Evolutionary conservation across 2,888 invertebrate genomes (phyloP).

Genomic region (Tiphia femorata): DNA sequence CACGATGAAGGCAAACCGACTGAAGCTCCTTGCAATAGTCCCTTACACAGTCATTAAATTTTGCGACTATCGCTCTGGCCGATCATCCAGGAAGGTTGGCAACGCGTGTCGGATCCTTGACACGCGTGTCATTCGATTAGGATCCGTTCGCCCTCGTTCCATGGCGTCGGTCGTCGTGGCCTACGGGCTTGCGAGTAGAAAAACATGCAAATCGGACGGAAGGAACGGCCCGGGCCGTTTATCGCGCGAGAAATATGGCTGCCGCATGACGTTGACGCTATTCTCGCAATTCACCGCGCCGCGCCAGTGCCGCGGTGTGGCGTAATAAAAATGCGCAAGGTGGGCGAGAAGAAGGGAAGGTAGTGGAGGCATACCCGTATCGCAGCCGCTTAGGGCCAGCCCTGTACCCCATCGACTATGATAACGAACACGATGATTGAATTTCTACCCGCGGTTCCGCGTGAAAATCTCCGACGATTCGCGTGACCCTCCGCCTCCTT

Average conservation of each 20-base stretch:
- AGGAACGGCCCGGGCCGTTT: not conserved
- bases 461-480: too few species aligned
- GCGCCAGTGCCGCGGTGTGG: too few species aligned
- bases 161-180: not conserved
- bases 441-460: too few species aligned
- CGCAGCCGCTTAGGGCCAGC: too few species aligned
- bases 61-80: not conserved
- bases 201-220: slow-evolving; percentile 8
- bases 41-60: not conserved
- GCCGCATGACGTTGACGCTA: slow-evolving; percentile 17
- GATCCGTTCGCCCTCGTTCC: not conserved
- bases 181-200: not conserved
- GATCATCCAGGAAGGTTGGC: too few species aligned
- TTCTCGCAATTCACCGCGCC: slow-evolving; percentile 27
- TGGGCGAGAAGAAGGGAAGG: too few species aligned
- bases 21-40: too few species aligned
- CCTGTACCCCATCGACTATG: too few species aligned
- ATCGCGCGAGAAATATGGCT: slow-evolving; percentile 15
- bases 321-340: slow-evolving; percentile 10
- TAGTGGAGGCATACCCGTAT: too few species aligned
- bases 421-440: too few species aligned
- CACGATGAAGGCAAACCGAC: too few species aligned
- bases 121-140: slow-evolving; percentile 3
- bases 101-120: not conserved
- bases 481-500: too few species aligned